Evolutionary conservation across 2,888 invertebrate genomes (phyloP), one percentile per base, ranked within the genome.

Genomic region (Drymonia ruficornis): DNA sequence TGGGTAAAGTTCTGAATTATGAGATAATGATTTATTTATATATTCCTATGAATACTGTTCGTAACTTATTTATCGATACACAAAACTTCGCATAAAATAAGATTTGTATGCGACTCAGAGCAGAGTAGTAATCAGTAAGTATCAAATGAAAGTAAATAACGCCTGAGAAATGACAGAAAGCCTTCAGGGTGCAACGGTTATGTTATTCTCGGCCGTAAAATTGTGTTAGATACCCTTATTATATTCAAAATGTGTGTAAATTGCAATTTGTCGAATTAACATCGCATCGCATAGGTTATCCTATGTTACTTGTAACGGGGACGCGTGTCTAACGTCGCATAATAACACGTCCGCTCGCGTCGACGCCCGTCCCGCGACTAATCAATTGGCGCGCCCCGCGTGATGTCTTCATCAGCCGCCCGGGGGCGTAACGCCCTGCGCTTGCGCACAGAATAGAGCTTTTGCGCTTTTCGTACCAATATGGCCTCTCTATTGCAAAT

Each of bases 321-420:
- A 75, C 87, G 87, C 87, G 85, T 87, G 85, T 86, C 86, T 86
- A 90, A 89, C 82, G 83, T 89, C 86, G 81, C 84, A 88, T 90
- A 89, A 90, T 90, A 90, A 89, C 81, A 90, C 82, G 84, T 85
- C 85, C 78, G 81, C 74, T 70, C 74, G 64, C 69, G 70, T 76
- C 80, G 74, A 65, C 79, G 83, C 76, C 80, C 86, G 91, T 88
- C 87, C 87, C 91, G 91, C 87, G 84, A 86, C 91, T 91, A 91
- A 91, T 91, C 91, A 91, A 92, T 92, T 90, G 90, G 81, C 81
- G 83, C 79, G 84, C 84, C 65, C 50, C 80, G 81, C 86, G 84
- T 91, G 91, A 92, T 92, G 91, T 89, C 91, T 91, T 91, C 91
- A 92, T 92, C 90, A 89, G 89, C 71, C 79, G 91, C 91, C 87